phyloP scores from a whole-genome alignment of 2,113 vertebrate species.

The Pachyramphus minor region DNA sequence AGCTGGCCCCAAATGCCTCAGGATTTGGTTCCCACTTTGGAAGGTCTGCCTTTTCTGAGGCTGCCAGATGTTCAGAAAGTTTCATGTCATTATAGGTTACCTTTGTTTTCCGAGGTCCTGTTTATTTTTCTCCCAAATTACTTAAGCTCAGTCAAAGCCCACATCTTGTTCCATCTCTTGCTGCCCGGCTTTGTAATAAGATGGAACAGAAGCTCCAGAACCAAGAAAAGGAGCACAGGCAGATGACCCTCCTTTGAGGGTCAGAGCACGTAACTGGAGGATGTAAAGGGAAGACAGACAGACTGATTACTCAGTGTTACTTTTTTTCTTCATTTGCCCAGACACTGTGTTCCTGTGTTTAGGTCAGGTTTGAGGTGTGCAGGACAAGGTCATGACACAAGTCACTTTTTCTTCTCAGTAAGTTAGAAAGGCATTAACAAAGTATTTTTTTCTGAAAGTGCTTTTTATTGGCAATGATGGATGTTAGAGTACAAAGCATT shows the following conservation, averaged over 20 bases:
- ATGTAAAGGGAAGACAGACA: not conserved
- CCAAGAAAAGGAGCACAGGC: not conserved
- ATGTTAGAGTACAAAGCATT: conserved; percentile 16
- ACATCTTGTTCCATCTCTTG: not conserved
- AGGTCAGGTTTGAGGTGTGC: not conserved
- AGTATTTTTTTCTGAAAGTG: conserved; percentile 23
- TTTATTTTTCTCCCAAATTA: not conserved
- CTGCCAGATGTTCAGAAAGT: conserved; percentile 17
- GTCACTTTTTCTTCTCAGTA: conserved; percentile 15
- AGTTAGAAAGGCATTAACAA: conserved; percentile 1
- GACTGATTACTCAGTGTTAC: not conserved
- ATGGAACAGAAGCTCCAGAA: not conserved
- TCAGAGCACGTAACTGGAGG: not conserved
- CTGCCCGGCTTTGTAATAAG: not conserved
- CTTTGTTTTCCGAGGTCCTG: not conserved
- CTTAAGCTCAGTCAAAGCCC: not conserved
- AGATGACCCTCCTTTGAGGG: not conserved
- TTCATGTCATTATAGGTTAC: not conserved
- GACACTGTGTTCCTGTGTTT: rapidly evolving
- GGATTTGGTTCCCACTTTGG: conserved; percentile 6
- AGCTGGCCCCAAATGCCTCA: not conserved
- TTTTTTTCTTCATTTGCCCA: not conserved
- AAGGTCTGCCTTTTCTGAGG: not conserved
- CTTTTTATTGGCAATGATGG: not conserved
- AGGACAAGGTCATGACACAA: not conserved